Base-by-base conservation (phyloP, 2,888 invertebrate genomes). In the Peribatodes rhomboidaria region DNA sequence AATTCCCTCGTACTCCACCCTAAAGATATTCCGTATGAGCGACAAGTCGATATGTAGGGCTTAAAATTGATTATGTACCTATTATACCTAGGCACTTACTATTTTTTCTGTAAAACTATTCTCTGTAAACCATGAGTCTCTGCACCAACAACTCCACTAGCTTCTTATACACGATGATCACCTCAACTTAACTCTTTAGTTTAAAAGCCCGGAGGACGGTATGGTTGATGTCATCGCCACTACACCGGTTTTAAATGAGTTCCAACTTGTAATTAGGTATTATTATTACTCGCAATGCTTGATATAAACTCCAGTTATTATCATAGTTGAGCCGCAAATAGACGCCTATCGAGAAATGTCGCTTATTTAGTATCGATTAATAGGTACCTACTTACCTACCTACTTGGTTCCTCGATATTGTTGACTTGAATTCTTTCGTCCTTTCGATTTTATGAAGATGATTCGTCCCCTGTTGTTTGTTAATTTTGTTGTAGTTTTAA, bases 221-320 rank as follows among this genome's bases (percentile, higher is more conserved):
- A 16, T 22, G 33, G 68, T 68, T 65, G 71, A 71, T 71, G 73
- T 71, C 70, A 71, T 70, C 71, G 62, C 53, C 44, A 33, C 37
- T 27, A 44, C 66, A 72, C 72, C 72, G 69, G 72, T 70, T 70
- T 67, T 35, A 62, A 68, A 67, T 70, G 68, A 68, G 53, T n/a
- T 14, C 20, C 35, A 33, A 39, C 46, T 62, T 31, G 62, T 68
- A 68, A 70, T 68, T 67, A 68, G 60, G 37, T 68, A 65, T 66
- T 64, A 61, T 64, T 70, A 61, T 44, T 53, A 52, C 65, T 62
- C 58, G 56, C 65, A 46, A 67, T 59, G 57, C 54, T 64, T 50
- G 53, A 27, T 61, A 54, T 47, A 55, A 61, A 52, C 58, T 50
- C 33, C 46, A 39, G 46, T 31, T 52, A 63, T 63, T 54, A 47